Base-by-base conservation (phyloP, 2,888 invertebrate species). In the Leucophora obtusa region DNA sequence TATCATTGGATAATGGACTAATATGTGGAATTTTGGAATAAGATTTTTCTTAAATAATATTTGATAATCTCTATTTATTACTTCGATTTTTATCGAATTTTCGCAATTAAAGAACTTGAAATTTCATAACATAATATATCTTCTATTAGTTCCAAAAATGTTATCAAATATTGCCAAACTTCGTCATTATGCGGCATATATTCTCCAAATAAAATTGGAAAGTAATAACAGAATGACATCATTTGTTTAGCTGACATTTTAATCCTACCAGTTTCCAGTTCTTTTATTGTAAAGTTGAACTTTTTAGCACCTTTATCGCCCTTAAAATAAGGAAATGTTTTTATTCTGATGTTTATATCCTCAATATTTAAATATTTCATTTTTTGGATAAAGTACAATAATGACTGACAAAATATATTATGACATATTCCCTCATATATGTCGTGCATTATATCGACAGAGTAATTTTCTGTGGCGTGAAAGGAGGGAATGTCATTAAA, bases 191-290 rank as follows among this genome's bases (percentile, higher is more conserved):
- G 4, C 2, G 21, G 21, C 4, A 21, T 21, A 21, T 21, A 21
- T 21, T 21, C 21, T 21, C 4, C 21, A 21, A 21, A 21, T 21
- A 21, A 21, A 21, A 60, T 21, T 10, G 70, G 15, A 35, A 70
- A 70, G 11, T 60, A 59, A 51, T 59, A 59, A 9, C 68, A 56
- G 2, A 65, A n/a, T n/a, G n/a, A n/a, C n/a, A n/a, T n/a, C n/a
- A n/a, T n/a, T 21, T 21, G 2, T 21, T 21, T 3, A 3, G 21
- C 21, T 21, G 69, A 54, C 62, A 43, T 54, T 28, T 51, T 60
- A 17, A 28, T 18, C 53, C 0, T 68, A 38, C 35, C 35, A 43
- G 15, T 60, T 21, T 60, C 47, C 14, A 60, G 38, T 28, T 68
- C 43, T 11, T 69, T 24, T 1, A n/a, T 5, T 17, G 58, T 28